These are phyloP conservation scores for Aricia artaxerxes DNA, from an alignment of 2,888 invertebrate genomes.

Conservation along the genomic window DNA sequence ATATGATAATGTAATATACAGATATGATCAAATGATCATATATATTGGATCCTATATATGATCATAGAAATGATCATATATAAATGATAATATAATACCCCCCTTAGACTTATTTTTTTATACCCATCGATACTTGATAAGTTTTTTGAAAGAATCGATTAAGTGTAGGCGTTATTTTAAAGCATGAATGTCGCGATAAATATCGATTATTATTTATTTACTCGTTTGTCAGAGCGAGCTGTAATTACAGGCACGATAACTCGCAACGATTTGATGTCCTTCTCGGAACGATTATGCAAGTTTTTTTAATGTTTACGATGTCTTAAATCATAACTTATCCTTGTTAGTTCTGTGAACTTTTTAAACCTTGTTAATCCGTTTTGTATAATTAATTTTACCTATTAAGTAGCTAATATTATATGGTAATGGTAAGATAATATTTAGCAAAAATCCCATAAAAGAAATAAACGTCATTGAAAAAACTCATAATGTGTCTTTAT, in stretches of 20 bases:
- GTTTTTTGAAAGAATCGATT: constrained; percentile 12
- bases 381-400: not conserved
- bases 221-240: constrained; percentile 7
- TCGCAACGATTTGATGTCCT: constrained; percentile 36
- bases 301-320: constrained; percentile 15
- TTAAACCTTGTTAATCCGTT: not conserved
- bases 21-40: too few relatives aligned
- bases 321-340: not conserved
- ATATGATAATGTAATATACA: too few relatives aligned
- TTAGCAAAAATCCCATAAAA: too few relatives aligned
- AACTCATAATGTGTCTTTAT: too few relatives aligned
- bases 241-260: constrained; percentile 31
- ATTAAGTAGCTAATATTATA: too few relatives aligned
- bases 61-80: too few relatives aligned
- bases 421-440: too few relatives aligned
- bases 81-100: too few relatives aligned
- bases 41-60: too few relatives aligned
- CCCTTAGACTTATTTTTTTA: too few relatives aligned
- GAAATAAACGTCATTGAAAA: too few relatives aligned
- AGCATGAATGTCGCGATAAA: constrained; percentile 22
- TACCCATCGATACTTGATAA: too few relatives aligned
- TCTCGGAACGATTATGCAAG: constrained; percentile 39
- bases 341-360: constrained; percentile 10
- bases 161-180: constrained; percentile 15
- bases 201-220: constrained; percentile 25